Percentiles rank a stretch among this genome's conserved stretches.
Conservation (phyloP, 2,113 vertebrate genomes). For the Zapus hudsonius region DNA sequence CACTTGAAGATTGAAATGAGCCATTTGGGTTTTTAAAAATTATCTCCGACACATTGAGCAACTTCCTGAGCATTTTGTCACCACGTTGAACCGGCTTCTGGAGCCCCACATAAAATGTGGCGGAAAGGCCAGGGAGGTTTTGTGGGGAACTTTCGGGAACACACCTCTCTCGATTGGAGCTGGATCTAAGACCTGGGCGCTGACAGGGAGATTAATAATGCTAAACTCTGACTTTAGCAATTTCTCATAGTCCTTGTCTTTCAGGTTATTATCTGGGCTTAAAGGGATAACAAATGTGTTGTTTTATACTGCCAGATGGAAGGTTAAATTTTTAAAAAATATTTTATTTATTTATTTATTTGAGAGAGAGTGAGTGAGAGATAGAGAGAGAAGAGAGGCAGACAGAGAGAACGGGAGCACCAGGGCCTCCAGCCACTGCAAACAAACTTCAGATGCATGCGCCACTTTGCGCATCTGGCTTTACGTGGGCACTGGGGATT, state of each 20-base stretch:
- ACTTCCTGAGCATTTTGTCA: constrained; percentile 63
- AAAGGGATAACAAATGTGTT: constrained; percentile 80
- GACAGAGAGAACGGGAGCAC: no score
- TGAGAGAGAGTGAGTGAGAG: no score
- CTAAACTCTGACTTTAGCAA: constrained; percentile 74
- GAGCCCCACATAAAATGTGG: constrained; percentile 52
- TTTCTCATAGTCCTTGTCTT: constrained; percentile 73
- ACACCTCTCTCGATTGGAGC: constrained; percentile 75
- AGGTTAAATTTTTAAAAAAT: constrained; percentile 68
- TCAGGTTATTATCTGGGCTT: constrained; percentile 71
- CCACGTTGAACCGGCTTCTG: constrained; percentile 55
- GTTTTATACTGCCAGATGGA: constrained; percentile 76
- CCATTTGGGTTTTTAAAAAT: constrained; percentile 64
- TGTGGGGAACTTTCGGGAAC: constrained; percentile 70
- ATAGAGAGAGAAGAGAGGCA: no score
- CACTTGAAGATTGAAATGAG: constrained; percentile 57
- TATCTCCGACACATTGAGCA: constrained; percentile 69
- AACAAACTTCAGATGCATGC: no score
- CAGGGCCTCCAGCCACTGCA: no score
- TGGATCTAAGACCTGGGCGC: constrained; percentile 77
- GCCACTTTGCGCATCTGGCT: no score
- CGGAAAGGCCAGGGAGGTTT: constrained; percentile 36
- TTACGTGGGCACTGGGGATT: no score
- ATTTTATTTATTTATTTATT: no score
- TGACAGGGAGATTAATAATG: constrained; percentile 84